Evolutionary conservation across 1,140 invertebrate species (phyloP), one percentile per base, ranked within the genome.

Genomic region (Meloidogyne hapla): DNA sequence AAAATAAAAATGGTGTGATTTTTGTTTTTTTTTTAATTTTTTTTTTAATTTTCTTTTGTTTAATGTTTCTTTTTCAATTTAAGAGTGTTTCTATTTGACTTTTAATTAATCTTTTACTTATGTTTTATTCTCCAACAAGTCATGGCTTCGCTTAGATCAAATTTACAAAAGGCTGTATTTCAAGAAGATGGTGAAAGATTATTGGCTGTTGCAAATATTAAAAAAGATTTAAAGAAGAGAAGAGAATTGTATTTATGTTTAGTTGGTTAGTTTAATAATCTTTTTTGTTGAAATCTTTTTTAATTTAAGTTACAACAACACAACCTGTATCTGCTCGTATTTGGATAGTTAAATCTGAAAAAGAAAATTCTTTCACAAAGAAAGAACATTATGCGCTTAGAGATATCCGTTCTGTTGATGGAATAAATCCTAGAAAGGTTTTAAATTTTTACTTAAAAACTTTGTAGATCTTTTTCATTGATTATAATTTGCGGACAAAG

Each of bases 101-200:
- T 15, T 45, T 15, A 45, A 45, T 15, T 15, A 1, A 18, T 45
- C 1, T 15, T 1, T 15, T 45, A 15, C 2, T 6, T 6, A 15
- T n/a, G 6, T n/a, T 56, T 56, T 56, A n/a, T 56, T 56, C 12
- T 8, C 12, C 5, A 56, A 6, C 3, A 33, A 33, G 9, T 56
- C 21, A 73, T 73, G 71, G 63, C 88, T 84, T 74, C 88, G 0
- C 48, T 83, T 33, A 77, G 81, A 18, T 75, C 78, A 28, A 88
- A 81, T 45, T 74, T 89, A 13, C 88, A 89, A 78, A 86, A 87
- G 69, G 84, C 88, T 40, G 75, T 89, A 9, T 89, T 89, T 72
- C 79, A 88, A 9, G 87, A 88, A 0, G 86, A 85, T 77, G 88
- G 88, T 80, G 88, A 89, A 79, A 77, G 88, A 38, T 80, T 89